Base-by-base conservation (phyloP, 2,113 vertebrate species). In the Crotalus helleri region DNA sequence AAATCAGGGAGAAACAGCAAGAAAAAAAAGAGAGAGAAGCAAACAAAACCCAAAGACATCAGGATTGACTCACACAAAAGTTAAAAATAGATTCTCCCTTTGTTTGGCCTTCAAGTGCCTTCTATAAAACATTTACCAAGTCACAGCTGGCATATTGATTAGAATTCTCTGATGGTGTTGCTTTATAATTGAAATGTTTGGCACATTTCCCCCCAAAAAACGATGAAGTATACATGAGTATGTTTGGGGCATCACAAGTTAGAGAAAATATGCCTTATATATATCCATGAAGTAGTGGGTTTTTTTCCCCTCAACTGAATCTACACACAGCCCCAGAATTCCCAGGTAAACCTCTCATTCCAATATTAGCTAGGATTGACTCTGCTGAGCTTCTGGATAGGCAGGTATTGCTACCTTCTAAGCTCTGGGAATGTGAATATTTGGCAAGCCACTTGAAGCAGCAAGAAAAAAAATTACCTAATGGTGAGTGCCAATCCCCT, bases 91-190 rank as follows among this genome's bases (percentile, higher is more conserved):
- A 1, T 5, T 2, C 90, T 61, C 92, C 29, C 81, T 58, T 49
- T 74, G 15, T 88, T 26, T 46, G 1, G 8, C 53, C 2, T 91
- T 88, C n/a, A 95, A 92, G 93, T 64, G 15, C 13, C 92, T 61
- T n/a, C 7, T 39, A 44, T 91, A 91, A 91, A 91, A n/a, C 49
- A 61, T 92, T 94, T 90, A 89, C 53, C 12, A 93, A 94, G 90
- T n/a, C 46, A 5, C 1, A 61, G 91, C 2, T 26, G 15, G 90
- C 10, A 87, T 26, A 91, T 24, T 0, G 57, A 88, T 69, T 93
- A 90, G n/a, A 46, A 10, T 58, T 4, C 57, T 29, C 3, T 19
- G 89, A 89, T 64, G 33, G 49, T 29, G 19, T 19, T 1, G 39
- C 44, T 90, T 94, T 91, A 54, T 3, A 91, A 55, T 1, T 53